phyloP scores from a whole-genome alignment of 2,888 invertebrate species.

The Cyrtodaria siliqua region DNA sequence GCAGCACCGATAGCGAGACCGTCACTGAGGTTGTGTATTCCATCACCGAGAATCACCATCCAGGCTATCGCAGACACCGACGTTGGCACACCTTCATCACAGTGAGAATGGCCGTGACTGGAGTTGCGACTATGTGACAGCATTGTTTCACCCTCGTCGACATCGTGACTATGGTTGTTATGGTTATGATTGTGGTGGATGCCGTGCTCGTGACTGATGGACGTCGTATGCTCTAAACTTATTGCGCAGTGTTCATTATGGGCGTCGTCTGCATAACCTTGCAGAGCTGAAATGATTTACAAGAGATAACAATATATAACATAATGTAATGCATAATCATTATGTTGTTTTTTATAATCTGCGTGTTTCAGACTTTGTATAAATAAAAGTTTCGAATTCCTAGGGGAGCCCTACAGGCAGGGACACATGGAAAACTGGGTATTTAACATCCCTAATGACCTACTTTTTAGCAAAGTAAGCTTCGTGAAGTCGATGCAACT shows the following conservation, averaged over 20 bases:
- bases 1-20: slow-evolving; percentile 97
- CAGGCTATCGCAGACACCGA: slow-evolving; percentile 95
- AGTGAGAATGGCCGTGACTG: slow-evolving; percentile 64
- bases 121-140: slow-evolving; percentile 6
- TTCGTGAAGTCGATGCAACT: no score
- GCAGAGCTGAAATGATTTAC: slow-evolving; percentile 52
- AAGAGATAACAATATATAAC: no score
- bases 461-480: no score
- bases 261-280: slow-evolving; percentile 66
- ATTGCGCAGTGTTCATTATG: slow-evolving; percentile 60
- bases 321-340: no score
- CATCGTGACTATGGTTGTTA: slow-evolving; percentile 18
- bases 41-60: slow-evolving; percentile 99
- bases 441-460: no score
- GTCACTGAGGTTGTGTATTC: slow-evolving; percentile 97
- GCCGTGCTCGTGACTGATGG: slow-evolving; percentile 53
- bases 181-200: slow-evolving; percentile 48
- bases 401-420: no score
- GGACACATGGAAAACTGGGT: no score
- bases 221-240: slow-evolving; percentile 41
- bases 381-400: no score
- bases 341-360: no score
- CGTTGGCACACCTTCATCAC: slow-evolving; percentile 85
- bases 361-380: no score
- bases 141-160: slow-evolving; percentile 46